phyloP scores from a whole-genome alignment of 2,888 invertebrate species.

The Entomobrya proxima region DNA sequence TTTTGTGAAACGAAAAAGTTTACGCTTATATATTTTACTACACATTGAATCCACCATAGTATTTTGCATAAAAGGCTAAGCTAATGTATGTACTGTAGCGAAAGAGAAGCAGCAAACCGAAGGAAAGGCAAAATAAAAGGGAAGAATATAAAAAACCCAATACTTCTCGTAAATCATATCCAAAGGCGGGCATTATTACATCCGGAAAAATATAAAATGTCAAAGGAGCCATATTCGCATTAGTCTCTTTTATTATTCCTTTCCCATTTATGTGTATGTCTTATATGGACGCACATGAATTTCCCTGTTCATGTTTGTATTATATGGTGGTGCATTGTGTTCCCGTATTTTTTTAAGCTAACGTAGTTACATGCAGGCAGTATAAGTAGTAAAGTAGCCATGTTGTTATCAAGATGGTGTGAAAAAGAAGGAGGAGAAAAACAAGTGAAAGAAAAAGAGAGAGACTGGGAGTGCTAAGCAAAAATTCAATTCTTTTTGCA shows the following conservation, averaged over 20 bases:
- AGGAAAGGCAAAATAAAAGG: not conserved
- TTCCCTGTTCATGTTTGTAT: not conserved
- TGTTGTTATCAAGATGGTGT: slow-evolving; percentile 2
- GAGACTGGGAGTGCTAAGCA: not conserved
- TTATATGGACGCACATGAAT: not conserved
- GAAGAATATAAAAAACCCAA: slow-evolving; percentile 50
- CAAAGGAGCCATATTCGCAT: slow-evolving; percentile 45
- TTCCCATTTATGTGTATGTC: not conserved
- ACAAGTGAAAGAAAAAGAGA: not conserved
- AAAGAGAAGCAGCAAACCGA: not conserved
- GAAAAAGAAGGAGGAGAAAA: not conserved
- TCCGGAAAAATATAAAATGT: slow-evolving; percentile 65
- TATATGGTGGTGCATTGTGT: not conserved
- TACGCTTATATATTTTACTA: no score
- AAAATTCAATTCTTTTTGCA: slow-evolving; percentile 12
- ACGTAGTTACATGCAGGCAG: not conserved
- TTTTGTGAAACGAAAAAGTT: no score
- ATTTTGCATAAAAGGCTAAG: not conserved
- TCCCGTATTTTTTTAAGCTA: not conserved
- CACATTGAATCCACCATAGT: no score
- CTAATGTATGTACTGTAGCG: not conserved
- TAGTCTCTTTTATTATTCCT: slow-evolving; percentile 12
- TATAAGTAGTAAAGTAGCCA: no score
- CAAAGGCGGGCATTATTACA: slow-evolving; percentile 58
- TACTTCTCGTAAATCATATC: slow-evolving; percentile 59